Evolutionary conservation across 1,140 invertebrate genomes (phyloP), one percentile per base, ranked within the genome.

Genomic region (Campoletis sonorensis): DNA sequence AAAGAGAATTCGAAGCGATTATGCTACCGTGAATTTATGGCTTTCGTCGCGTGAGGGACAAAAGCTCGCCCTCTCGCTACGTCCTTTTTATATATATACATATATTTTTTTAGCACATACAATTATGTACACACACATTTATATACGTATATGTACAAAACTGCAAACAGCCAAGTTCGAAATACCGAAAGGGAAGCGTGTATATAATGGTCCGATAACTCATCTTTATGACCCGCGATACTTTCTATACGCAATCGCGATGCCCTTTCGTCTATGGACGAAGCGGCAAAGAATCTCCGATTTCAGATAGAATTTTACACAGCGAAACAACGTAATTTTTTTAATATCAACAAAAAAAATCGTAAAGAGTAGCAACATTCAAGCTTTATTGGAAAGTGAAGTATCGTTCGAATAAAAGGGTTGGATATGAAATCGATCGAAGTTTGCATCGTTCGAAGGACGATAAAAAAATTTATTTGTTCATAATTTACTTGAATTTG

Each of bases 131-230:
- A 23, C 21, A 23, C n/a, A n/a, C n/a, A n/a, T n/a, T n/a, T 70
- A 70, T 30, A 70, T 7, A 33, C 18, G n/a, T 11, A 45, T 45
- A 13, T 45, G 13, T 4, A 45, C 1, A 45, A 45, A 45, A 45
- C 3, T 45, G 40, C 7, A 45, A 45, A 45, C 40, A 30, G 27
- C 3, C 3, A 64, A 64, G 61, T 27, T 64, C 61, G 67, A 13
- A 18, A 33, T 13, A 70, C 67, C 13, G 15, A 33, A n/a, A 33
- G 67, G 30, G 67, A 33, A 70, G 30, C 13, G 30, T n/a, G 21
- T 40, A 49, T 37, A 84, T 82, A 84, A 83, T 67, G 68, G 51
- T 71, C 26, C 84, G 84, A 86, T 87, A 88, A 86, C 77, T 86
- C 87, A 85, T 86, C 76, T 79, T 81, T 84, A 26, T 75, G 27